phyloP scores from a whole-genome alignment of 1,140 invertebrate species.

The Danaus plexippus region DNA sequence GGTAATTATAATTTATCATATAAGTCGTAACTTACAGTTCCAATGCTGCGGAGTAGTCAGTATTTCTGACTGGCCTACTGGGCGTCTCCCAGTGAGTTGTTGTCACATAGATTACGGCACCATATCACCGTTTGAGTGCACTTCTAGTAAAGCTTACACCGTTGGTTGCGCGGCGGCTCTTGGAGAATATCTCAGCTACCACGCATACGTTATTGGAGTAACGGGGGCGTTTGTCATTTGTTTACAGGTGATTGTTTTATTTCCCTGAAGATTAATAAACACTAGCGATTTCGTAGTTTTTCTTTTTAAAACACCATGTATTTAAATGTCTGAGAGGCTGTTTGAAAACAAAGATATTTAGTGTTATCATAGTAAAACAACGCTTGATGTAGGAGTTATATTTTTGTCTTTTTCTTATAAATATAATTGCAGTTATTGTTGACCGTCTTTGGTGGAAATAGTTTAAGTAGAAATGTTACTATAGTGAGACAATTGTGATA shows the following conservation, averaged over 20 bases:
- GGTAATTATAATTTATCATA: conserved; percentile 3
- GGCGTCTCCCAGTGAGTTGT: conserved; percentile 64
- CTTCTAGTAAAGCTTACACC: conserved; percentile 28
- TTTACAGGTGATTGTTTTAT: conserved; percentile 40
- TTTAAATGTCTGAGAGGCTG: background rate
- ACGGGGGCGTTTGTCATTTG: conserved; percentile 32
- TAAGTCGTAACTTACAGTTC: conserved; percentile 54
- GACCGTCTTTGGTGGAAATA: no score
- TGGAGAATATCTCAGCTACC: conserved; percentile 45
- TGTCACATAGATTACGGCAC: conserved; percentile 61
- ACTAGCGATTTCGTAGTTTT: background rate
- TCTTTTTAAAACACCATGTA: background rate
- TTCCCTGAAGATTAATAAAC: no score
- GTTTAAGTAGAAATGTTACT: no score
- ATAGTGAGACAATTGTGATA: no score
- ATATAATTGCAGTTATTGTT: no score
- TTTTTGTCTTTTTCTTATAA: no score
- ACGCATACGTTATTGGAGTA: conserved; percentile 37
- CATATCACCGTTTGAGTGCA: conserved; percentile 49
- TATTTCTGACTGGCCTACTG: conserved; percentile 58
- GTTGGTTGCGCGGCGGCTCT: conserved; percentile 37
- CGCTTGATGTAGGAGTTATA: no score
- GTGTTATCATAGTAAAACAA: background rate
- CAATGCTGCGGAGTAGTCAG: conserved; percentile 75
- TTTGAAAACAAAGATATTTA: background rate